Base-by-base conservation (phyloP, 2,888 invertebrate genomes). In the Eupithecia exiguata region DNA sequence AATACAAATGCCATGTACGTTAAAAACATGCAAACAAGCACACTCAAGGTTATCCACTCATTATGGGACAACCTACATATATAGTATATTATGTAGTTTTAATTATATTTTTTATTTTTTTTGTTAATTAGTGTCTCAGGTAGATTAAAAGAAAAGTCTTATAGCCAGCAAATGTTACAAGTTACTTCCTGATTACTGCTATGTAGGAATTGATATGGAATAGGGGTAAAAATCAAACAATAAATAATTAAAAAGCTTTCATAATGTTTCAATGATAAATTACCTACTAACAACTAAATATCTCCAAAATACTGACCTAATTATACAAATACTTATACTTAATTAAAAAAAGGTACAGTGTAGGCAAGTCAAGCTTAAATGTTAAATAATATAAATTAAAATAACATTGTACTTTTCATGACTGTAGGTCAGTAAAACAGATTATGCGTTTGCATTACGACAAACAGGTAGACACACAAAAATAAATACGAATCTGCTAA, bases 271-370 rank as follows among this genome's bases (percentile, higher is more conserved):
- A 10, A 49, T 69, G 46, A 66, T 69, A 71, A 71, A 74, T 71
- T 69, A 62, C 58, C 12, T 53, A 53, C 25, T 66, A 68, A 71
- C 25, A 71, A 74, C 58, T 46, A 69, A 68, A 21, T 53, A 35
- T 63, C 61, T 66, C 69, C 25, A 71, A 53, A 71, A 74, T 74
- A 74, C 74, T 74, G 74, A 74, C 69, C 74, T 71, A 69, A 74
- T 38, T 49, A 53, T 68, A 71, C n/a, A 38, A 71, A n/a, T 46
- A 46, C 21, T 68, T 36, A 53, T 18, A 58, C 6, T 58, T 58
- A 38, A 5, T 9, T 21, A 7, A 36, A 49, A 68, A 36, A 49
- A 68, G 49, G 49, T 68, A 68, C 68, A 68, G 16, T 30, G 46
- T 53, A 68, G 68, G 68, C 68, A 62, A 62, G 62, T 62, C 25